Conservation (phyloP, 2,888 invertebrate species). For the Heliothis peltigera region DNA sequence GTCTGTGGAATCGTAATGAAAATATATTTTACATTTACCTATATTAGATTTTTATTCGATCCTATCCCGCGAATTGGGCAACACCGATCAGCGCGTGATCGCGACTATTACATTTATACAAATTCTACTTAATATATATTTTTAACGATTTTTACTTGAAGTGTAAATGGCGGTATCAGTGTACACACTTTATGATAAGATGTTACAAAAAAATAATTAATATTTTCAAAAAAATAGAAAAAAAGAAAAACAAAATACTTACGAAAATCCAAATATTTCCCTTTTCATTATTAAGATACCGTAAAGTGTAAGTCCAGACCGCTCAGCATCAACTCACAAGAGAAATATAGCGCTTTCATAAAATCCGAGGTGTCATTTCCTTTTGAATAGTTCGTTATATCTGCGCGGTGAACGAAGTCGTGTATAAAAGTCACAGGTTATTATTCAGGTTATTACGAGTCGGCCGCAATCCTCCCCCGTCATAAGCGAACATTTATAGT, state of each 20-base stretch:
- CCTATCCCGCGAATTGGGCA: conserved; percentile 57
- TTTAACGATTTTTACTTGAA: neutral
- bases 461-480: conserved; percentile 64
- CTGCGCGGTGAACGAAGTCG: conserved; percentile 65
- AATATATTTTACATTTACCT: conserved; percentile 70
- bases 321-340: conserved; percentile 55
- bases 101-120: conserved; percentile 46
- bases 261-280: conserved; percentile 18
- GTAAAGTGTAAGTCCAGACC: conserved; percentile 52
- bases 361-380: conserved; percentile 83
- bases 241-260: neutral
- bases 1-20: conserved; percentile 68
- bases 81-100: conserved; percentile 60
- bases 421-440: conserved; percentile 76
- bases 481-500: conserved; percentile 67
- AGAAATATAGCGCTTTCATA: conserved; percentile 78
- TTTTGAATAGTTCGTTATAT: conserved; percentile 84
- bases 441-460: conserved; percentile 76
- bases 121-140: conserved; percentile 24
- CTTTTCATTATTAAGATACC: conserved; percentile 35
- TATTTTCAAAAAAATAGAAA: neutral
- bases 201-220: too few relatives aligned
- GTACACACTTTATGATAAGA: too few relatives aligned
- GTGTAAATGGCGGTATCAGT: too few relatives aligned
- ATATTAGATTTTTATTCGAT: conserved; percentile 66